Evolutionary conservation across 2,797 vertebrate species (phyloP), one percentile per base, ranked within the genome.

Genomic region (Macropodus opercularis): DNA sequence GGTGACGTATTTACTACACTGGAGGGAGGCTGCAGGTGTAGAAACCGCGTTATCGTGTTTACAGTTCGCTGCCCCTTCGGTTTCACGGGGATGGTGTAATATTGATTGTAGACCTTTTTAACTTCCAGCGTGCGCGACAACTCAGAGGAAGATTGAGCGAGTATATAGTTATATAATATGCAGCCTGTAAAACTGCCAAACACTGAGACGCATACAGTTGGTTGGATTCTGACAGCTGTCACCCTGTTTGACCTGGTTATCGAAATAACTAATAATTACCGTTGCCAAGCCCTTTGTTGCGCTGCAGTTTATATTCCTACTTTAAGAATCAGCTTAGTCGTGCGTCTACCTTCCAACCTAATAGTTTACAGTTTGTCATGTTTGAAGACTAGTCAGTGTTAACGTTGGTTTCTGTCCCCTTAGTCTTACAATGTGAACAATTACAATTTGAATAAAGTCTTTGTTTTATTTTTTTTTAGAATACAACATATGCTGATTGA

Each of bases 11-110:
- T 82, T 83, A 84, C 84, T 67, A 77, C 52, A 55, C 79, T 80
- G 74, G 64, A 70, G 10, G 59, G 49, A 43, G 66, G 65, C 79
- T 6, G 68, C 75, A 74, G 70, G 62, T 9, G 1, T 70, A 66
- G 41, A 69, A 83, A 53, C n/a, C n/a, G n/a, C n/a, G n/a, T n/a
- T 69, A 47, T 80, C 43, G 49, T 75, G 85, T 89, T 89, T 86
- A 87, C 81, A 82, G 31, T 64, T 80, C 79, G 51, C 27, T 38
- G 60, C 52, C 47, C 12, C 56, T 11, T 72, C 59, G 22, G 50
- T 62, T 63, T 70, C 6, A 67, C 15, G 24, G 62, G 63, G 57
- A 74, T 22, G 24, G 42, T 74, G 52, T 59, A 34, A 23, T 47
- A 63, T 61, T 56, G 47, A 65, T 69, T 63, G 21, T 47, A 60